These are phyloP conservation scores for Epizoanthus rinbou DNA, from an alignment of 92 coral and sea anemone species.

Conservation along the genomic window DNA sequence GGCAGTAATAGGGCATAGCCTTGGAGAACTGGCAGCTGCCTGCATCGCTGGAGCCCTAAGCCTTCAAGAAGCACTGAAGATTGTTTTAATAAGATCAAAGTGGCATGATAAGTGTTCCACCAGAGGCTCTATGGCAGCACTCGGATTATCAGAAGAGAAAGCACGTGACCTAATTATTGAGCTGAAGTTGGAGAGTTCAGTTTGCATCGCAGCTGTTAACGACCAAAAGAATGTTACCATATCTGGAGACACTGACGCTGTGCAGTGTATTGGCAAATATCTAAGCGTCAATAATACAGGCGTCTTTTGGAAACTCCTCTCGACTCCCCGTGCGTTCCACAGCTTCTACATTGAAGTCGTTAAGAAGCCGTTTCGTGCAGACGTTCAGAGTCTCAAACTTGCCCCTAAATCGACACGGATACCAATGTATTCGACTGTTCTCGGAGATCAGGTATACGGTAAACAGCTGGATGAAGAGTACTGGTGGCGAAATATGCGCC, in stretches of 20 bases:
- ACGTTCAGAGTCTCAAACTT: constrained; percentile 20
- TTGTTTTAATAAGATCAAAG: constrained; percentile 71
- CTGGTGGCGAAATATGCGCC: constrained; percentile 92
- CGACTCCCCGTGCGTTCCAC: constrained; percentile 87
- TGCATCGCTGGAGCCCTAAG: constrained; percentile 71
- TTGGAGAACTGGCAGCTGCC: constrained; percentile 89
- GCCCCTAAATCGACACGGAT: constrained; percentile 61
- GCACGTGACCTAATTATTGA: constrained; percentile 50
- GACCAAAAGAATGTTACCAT: constrained; percentile 71
- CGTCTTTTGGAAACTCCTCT: constrained; percentile 71
- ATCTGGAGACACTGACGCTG: constrained; percentile 76
- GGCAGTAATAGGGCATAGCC: constrained; percentile 92
- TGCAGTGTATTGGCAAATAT: constrained; percentile 65
- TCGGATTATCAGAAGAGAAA: constrained; percentile 75
- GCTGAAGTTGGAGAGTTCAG: constrained; percentile 54
- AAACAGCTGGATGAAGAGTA: constrained; percentile 56
- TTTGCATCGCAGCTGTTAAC: constrained; percentile 79
- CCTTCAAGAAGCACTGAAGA: constrained; percentile 66
- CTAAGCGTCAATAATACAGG: constrained; percentile 34
- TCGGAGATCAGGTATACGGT: constrained; percentile 64
- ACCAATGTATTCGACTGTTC: constrained; percentile 88
- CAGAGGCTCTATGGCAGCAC: constrained; percentile 87
- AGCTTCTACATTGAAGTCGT: constrained; percentile 76
- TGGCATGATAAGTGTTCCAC: constrained; percentile 75
- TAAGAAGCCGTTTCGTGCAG: constrained; percentile 59